These are phyloP conservation scores for Gavia stellata DNA, from an alignment of 2,113 vertebrate genomes.

Conservation along the genomic window DNA sequence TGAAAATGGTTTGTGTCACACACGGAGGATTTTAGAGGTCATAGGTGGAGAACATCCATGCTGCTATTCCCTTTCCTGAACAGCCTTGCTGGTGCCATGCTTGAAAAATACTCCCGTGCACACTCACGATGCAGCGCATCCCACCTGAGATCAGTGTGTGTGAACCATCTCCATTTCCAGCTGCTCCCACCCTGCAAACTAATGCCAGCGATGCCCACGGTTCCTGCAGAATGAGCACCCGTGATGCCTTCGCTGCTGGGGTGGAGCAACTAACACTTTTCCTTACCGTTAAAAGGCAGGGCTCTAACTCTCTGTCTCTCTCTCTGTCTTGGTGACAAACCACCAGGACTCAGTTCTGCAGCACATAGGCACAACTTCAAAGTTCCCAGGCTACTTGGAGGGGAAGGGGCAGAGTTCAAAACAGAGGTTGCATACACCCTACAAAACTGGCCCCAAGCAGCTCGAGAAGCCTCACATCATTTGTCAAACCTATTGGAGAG, in stretches of 20 bases:
- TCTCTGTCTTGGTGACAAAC: neutral
- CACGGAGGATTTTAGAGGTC: neutral
- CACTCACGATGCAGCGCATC: fast-evolving
- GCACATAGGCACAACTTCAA: neutral
- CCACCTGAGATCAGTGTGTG: fast-evolving
- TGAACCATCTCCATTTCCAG: neutral
- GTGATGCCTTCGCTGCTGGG: neutral
- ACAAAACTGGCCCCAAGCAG: neutral
- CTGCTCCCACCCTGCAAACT: neutral
- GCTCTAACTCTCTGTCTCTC: neutral
- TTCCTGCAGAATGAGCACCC: neutral
- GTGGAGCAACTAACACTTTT: neutral
- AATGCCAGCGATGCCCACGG: fast-evolving
- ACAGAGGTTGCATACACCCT: neutral
- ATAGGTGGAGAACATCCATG: neutral
- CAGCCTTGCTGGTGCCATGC: neutral
- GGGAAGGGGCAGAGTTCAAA: neutral
- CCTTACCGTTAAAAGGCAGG: neutral
- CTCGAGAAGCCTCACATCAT: neutral
- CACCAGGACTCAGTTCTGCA: neutral
- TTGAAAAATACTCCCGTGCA: fast-evolving
- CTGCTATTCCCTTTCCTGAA: neutral
- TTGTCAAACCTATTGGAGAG: neutral
- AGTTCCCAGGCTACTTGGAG: neutral
- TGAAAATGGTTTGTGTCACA: neutral